Conservation (phyloP, 2,888 invertebrate genomes). For the Rhagophthalmus giganteus region DNA sequence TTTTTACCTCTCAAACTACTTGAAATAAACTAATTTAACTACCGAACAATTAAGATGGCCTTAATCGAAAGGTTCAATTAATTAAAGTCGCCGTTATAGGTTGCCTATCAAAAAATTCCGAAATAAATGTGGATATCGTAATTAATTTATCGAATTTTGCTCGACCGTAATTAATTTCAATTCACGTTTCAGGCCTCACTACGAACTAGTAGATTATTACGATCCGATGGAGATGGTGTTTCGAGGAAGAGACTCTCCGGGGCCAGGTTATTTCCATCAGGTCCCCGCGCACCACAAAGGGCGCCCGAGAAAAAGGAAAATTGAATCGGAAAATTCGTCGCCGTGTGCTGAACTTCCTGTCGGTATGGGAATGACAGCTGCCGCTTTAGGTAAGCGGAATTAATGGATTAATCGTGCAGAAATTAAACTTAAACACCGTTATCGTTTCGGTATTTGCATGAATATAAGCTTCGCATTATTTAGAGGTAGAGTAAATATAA, state of each 20-base stretch:
- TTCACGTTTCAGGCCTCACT: constrained; percentile 67
- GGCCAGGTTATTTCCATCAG: constrained; percentile 65
- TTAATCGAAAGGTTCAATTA: too few species aligned
- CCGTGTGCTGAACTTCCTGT: constrained; percentile 67
- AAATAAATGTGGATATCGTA: too few species aligned
- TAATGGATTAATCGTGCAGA: constrained; percentile 4
- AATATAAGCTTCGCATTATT: constrained; percentile 10
- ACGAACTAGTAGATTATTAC: constrained; percentile 67
- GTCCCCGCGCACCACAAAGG: constrained; percentile 71
- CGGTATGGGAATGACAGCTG: constrained; percentile 71
- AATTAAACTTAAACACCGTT: constrained; percentile 2
- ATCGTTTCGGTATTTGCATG: constrained; percentile 18
- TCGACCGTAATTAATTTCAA: too few species aligned
- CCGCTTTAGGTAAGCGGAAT: constrained; percentile 66
- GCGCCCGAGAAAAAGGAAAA: constrained; percentile 77
- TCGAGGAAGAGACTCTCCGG: constrained; percentile 65
- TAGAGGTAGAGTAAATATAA: constrained; percentile 9
- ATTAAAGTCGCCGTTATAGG: too few species aligned
- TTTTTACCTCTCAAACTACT: too few species aligned
- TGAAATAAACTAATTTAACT: too few species aligned
- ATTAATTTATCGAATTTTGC: too few species aligned
- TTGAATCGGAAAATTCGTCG: constrained; percentile 58
- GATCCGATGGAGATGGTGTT: constrained; percentile 65
- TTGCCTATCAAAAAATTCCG: too few species aligned
- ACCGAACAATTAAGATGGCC: too few species aligned